Evolutionary conservation across 2,797 vertebrate species (phyloP).

Genomic region (Anguilla marmorata): DNA sequence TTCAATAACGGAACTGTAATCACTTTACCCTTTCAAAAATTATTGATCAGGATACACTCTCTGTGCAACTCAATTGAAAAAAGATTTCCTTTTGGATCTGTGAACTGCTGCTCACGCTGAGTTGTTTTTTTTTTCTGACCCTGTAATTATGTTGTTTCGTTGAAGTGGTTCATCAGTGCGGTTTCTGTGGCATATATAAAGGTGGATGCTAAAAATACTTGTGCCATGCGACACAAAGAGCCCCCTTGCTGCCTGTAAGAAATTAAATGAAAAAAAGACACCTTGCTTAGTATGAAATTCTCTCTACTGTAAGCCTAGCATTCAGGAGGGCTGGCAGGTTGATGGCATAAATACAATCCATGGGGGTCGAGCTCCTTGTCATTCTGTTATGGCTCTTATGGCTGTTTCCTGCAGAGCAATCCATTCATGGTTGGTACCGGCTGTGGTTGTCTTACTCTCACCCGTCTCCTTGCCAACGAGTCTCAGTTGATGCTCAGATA

Average conservation of each 20-base stretch:
- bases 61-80: conserved; percentile 40
- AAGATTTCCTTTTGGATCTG: conserved; percentile 39
- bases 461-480: neutral
- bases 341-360: conserved; percentile 34
- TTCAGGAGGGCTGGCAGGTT: neutral
- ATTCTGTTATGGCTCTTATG: conserved; percentile 15
- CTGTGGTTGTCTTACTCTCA: neutral
- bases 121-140: conserved; percentile 20
- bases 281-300: conserved; percentile 21
- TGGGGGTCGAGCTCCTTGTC: conserved; percentile 13
- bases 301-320: conserved; percentile 12
- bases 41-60: conserved; percentile 49
- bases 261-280: conserved; percentile 38
- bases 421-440: neutral
- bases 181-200: conserved; percentile 53
- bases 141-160: conserved; percentile 22
- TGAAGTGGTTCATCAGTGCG: conserved; percentile 40
- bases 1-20: conserved; percentile 50
- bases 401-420: neutral
- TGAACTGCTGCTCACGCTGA: neutral
- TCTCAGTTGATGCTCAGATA: neutral
- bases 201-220: conserved; percentile 55
- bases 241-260: conserved; percentile 35
- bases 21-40: conserved; percentile 51
- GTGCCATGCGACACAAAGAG: conserved; percentile 40